Evolutionary conservation across 2,113 vertebrate species (phyloP).

Genomic region (Megaleporinus macrocephalus): DNA sequence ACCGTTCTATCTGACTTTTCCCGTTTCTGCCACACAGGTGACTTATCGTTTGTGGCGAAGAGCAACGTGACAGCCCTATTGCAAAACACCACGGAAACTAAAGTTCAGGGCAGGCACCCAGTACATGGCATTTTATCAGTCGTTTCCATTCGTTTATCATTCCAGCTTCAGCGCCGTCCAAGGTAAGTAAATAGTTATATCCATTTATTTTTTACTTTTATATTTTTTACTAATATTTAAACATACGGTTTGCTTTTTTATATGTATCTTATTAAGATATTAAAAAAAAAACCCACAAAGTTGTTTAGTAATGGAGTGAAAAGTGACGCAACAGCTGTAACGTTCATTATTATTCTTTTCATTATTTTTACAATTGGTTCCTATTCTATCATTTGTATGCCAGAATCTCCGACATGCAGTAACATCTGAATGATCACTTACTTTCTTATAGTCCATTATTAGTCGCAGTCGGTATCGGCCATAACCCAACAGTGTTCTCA

Average conservation of each 20-base stretch:
- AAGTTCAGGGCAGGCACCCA: conserved; percentile 67
- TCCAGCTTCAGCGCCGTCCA: neutral
- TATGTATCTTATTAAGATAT: neutral
- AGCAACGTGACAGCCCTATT: conserved; percentile 64
- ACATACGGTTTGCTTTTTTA: neutral
- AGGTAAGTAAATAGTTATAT: conserved; percentile 16
- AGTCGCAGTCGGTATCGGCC: neutral
- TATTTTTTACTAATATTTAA: neutral
- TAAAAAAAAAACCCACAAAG: too few relatives aligned
- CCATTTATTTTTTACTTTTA: neutral
- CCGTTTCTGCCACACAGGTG: neutral
- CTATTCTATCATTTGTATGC: neutral
- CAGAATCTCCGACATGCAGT: neutral
- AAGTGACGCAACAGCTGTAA: neutral
- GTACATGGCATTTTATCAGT: conserved; percentile 46
- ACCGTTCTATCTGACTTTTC: neutral
- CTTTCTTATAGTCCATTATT: neutral
- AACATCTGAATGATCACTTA: neutral
- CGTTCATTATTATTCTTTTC: too few relatives aligned
- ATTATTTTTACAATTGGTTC: too few relatives aligned
- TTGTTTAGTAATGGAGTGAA: too few relatives aligned
- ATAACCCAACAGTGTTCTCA: neutral
- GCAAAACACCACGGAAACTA: conserved; percentile 58
- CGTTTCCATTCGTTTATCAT: conserved; percentile 19
- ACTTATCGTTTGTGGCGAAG: conserved; percentile 59